Conservation (phyloP, 2,113 vertebrate genomes). For the Isichthys henryi region DNA sequence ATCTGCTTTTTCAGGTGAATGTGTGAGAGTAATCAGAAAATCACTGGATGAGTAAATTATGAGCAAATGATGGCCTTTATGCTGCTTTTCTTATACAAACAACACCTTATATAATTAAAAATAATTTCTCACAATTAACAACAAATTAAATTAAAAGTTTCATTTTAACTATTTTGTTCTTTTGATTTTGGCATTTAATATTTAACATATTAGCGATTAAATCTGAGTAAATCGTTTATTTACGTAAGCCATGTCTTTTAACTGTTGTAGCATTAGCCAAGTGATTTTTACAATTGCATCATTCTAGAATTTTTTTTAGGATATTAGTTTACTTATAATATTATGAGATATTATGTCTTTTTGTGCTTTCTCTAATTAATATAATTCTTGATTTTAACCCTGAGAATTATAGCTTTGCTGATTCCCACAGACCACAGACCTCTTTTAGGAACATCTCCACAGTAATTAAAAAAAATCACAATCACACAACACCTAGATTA, state of each 20-base stretch:
- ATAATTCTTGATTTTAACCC: neutral
- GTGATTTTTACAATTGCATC: neutral
- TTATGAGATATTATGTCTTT: neutral
- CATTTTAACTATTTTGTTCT: neutral
- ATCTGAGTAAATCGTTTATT: neutral
- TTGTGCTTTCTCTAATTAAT: neutral
- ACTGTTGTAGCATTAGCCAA: neutral
- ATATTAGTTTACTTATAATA: neutral
- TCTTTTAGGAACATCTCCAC: neutral
- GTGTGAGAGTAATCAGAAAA: neutral
- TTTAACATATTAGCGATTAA: neutral
- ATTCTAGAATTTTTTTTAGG: neutral
- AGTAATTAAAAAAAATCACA: neutral
- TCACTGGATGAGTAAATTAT: neutral
- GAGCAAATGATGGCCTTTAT: neutral
- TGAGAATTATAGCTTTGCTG: neutral
- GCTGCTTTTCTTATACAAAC: neutral
- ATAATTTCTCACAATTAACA: neutral
- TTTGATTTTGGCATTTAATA: neutral
- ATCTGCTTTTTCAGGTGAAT: neutral
- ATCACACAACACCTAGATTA: no score
- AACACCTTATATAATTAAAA: neutral
- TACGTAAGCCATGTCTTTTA: neutral
- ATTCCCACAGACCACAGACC: neutral
- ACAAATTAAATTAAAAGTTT: neutral